Conservation (phyloP, 2,113 vertebrate genomes). For the Oryzias curvinotus region DNA sequence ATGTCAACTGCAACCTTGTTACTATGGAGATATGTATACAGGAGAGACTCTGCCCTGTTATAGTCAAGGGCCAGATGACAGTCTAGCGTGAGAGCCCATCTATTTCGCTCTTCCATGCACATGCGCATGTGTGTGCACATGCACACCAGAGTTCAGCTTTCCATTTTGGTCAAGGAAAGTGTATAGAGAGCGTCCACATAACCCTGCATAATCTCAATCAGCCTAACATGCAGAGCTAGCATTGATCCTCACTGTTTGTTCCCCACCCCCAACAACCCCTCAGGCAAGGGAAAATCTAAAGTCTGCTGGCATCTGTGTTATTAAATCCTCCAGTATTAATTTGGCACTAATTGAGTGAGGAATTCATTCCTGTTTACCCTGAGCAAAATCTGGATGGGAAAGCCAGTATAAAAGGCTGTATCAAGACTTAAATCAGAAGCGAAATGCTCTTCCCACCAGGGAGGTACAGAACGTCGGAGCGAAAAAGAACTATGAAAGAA, state of each 20-base stretch:
- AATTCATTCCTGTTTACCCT: constrained; percentile 67
- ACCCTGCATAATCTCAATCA: constrained; percentile 42
- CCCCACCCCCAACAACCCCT: constrained; percentile 42
- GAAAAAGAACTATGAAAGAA: constrained; percentile 68
- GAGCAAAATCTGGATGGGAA: constrained; percentile 53
- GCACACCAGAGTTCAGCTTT: constrained; percentile 35
- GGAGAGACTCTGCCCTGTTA: constrained; percentile 87
- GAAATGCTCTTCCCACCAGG: constrained; percentile 64
- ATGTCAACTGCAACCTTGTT: constrained; percentile 93
- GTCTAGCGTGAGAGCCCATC: constrained; percentile 72
- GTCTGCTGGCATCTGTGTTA: constrained; percentile 66
- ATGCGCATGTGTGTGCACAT: constrained; percentile 17
- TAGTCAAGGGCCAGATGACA: constrained; percentile 92
- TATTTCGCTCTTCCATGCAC: constrained; percentile 20
- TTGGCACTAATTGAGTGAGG: constrained; percentile 72
- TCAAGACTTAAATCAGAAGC: constrained; percentile 71
- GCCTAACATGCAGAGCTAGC: constrained; percentile 44
- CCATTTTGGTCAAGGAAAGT: constrained; percentile 55
- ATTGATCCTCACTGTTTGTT: constrained; percentile 58
- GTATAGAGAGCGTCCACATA: constrained; percentile 23
- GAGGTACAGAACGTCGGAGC: constrained; percentile 47
- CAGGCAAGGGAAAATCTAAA: constrained; percentile 60
- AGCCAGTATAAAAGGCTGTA: constrained; percentile 56
- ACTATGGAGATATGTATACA: constrained; percentile 94
- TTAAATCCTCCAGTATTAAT: constrained; percentile 73